These are phyloP conservation scores for Geodia barretti DNA, from an alignment of 37 sponge, comb jelly and placozoan genomes.

Conservation along the genomic window DNA sequence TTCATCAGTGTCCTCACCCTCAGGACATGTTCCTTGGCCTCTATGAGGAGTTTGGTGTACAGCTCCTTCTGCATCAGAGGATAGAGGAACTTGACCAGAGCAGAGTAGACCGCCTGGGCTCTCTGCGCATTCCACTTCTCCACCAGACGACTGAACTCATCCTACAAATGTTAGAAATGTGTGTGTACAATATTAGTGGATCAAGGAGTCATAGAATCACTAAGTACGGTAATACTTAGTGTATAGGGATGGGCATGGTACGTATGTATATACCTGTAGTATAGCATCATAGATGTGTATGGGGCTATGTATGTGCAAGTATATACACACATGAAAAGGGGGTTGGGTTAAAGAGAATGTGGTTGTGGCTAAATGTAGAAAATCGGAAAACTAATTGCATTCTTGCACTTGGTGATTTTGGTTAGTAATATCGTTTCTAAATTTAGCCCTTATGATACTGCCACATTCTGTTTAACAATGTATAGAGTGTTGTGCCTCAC, in stretches of 20 bases:
- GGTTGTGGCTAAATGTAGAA: too few species aligned
- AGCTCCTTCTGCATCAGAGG: slow-evolving; percentile 90
- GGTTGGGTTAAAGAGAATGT: too few species aligned
- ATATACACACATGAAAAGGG: too few species aligned
- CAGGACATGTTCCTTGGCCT: slow-evolving; percentile 87
- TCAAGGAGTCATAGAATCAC: too few species aligned
- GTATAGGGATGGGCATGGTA: too few species aligned
- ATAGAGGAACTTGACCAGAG: slow-evolving; percentile 89
- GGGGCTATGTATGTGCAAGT: too few species aligned
- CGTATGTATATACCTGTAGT: not conserved
- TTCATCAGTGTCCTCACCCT: slow-evolving; percentile 54
- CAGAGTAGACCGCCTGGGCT: slow-evolving; percentile 75
- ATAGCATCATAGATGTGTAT: not conserved
- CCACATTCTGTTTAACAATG: not conserved
- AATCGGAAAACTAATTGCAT: too few species aligned
- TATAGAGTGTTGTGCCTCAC: too few species aligned
- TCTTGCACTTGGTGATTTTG: too few species aligned
- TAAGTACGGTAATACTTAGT: too few species aligned
- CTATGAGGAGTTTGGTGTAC: slow-evolving; percentile 63
- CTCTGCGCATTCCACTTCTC: slow-evolving; percentile 98
- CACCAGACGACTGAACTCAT: slow-evolving; percentile 87
- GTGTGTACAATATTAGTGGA: not conserved
- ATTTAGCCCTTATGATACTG: too few species aligned
- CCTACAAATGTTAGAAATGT: slow-evolving; percentile 35
- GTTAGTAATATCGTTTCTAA: too few species aligned